Conservation (phyloP, 2,797 vertebrate species). For the Enteromius thamalakanensis region DNA sequence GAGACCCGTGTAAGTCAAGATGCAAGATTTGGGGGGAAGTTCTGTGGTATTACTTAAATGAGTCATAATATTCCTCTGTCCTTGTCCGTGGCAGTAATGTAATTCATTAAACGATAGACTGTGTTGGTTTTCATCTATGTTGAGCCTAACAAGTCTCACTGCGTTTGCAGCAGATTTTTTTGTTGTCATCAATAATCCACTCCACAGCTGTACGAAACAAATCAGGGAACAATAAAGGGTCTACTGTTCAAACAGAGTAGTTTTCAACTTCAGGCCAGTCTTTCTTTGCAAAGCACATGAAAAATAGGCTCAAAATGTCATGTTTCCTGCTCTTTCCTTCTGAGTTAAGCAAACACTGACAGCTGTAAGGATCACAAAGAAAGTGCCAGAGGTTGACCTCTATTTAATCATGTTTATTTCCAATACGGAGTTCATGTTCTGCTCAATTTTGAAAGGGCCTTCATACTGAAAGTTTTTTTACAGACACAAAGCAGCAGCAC, state of each 20-base stretch:
- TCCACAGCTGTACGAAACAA: conserved; percentile 6
- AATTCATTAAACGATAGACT: conserved; percentile 5
- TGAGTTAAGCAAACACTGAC: background rate
- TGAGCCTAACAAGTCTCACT: conserved; percentile 1
- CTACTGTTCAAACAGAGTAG: background rate
- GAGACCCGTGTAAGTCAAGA: too few relatives aligned
- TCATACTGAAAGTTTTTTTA: background rate
- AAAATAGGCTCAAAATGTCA: conserved; percentile 5
- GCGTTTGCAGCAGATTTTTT: conserved; percentile 5
- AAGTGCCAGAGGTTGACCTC: background rate
- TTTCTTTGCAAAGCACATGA: background rate
- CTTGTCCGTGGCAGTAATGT: background rate
- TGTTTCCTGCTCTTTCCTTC: background rate
- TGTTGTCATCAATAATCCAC: conserved; percentile 31
- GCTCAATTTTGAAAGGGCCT: background rate
- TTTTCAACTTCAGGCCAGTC: background rate
- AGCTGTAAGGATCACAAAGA: background rate
- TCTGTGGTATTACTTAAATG: background rate
- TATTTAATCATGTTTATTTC: background rate
- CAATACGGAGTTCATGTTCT: background rate
- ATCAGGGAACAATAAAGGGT: background rate
- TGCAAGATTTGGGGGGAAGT: background rate
- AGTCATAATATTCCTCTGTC: background rate
- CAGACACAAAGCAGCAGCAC: background rate
- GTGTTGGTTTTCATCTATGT: conserved; percentile 35